Percentiles rank a stretch among this genome's conserved stretches.
These are phyloP conservation scores for Isaurus tuberculatus DNA, from an alignment of 92 coral and sea anemone genomes.

Conservation along the genomic window DNA sequence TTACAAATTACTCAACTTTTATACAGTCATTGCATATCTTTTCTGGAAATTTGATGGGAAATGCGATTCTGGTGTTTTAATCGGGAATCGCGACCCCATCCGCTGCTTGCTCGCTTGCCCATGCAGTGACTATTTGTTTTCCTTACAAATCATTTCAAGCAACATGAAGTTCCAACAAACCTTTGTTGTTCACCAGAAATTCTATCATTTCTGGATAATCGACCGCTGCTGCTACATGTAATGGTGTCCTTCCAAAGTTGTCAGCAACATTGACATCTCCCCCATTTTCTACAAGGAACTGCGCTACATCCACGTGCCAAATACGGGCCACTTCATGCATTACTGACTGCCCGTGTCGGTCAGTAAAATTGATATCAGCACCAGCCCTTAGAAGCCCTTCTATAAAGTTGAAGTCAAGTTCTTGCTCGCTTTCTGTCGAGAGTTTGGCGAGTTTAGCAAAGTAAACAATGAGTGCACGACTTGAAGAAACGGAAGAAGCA, in stretches of 20 bases:
- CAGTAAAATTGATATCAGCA: conserved; percentile 90
- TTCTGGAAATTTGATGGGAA: too few species aligned
- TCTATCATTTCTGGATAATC: conserved; percentile 98
- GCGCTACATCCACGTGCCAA: conserved; percentile 97
- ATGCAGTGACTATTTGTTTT: not conserved
- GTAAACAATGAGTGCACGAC: conserved; percentile 90
- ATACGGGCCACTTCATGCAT: conserved; percentile 96
- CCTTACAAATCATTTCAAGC: not conserved
- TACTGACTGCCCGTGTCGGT: conserved; percentile 91
- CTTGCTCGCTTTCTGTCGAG: conserved; percentile 73
- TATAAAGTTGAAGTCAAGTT: conserved; percentile 85
- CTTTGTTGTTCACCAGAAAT: conserved; percentile 78
- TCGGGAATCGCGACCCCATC: too few species aligned
- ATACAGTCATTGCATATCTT: too few species aligned
- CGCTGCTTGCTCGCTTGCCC: not conserved
- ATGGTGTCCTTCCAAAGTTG: conserved; percentile 84
- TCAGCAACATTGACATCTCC: conserved; percentile 87
- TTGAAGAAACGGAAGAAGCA: conserved; percentile 65
- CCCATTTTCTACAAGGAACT: conserved; percentile 88
- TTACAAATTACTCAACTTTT: too few species aligned
- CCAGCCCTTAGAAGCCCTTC: conserved; percentile 78
- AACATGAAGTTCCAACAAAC: conserved; percentile 53
- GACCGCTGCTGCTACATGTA: conserved; percentile 97
- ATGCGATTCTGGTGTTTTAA: too few species aligned
- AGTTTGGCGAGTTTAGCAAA: conserved; percentile 92